phyloP scores from a whole-genome alignment of 2,888 invertebrate species.

The Blera fallax region DNA sequence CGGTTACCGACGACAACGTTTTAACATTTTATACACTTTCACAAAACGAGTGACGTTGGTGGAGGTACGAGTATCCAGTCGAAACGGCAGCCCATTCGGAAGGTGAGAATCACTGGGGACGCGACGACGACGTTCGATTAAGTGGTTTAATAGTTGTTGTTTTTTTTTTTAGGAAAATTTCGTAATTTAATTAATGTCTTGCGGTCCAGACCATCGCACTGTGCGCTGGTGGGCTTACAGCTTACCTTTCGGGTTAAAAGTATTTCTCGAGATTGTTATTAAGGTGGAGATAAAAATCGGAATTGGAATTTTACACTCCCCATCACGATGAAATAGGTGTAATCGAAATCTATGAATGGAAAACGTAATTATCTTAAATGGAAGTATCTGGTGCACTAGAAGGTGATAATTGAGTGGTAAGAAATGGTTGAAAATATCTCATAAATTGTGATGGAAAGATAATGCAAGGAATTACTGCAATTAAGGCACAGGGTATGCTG shows the following conservation, averaged over 20 bases:
- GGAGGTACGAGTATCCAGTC: neutral
- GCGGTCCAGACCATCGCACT: neutral
- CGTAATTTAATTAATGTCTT: conserved; percentile 65
- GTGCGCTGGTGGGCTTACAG: neutral
- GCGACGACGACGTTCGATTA: conserved; percentile 40
- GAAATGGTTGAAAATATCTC: neutral
- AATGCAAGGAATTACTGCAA: conserved; percentile 14
- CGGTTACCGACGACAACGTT: conserved; percentile 15
- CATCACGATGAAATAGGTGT: neutral
- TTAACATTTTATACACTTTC: conserved; percentile 61
- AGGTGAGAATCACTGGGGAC: conserved; percentile 25
- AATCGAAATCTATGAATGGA: conserved; percentile 54
- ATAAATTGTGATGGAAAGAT: conserved; percentile 42
- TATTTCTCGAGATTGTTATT: conserved; percentile 20
- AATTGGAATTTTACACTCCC: conserved; percentile 52
- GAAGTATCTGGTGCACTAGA: conserved; percentile 54
- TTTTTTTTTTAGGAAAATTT: conserved; percentile 38
- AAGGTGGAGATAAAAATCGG: conserved; percentile 40
- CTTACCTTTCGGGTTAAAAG: conserved; percentile 13
- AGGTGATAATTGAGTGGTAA: conserved; percentile 67
- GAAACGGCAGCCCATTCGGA: neutral
- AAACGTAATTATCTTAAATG: conserved; percentile 61
- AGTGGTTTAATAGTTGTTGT: conserved; percentile 54
- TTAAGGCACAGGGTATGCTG: conserved; percentile 31
- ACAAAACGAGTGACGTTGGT: conserved; percentile 42